Percentiles rank a stretch among this genome's conserved stretches.
Conservation (phyloP, 2,113 vertebrate genomes). For the Blennius ocellaris region DNA sequence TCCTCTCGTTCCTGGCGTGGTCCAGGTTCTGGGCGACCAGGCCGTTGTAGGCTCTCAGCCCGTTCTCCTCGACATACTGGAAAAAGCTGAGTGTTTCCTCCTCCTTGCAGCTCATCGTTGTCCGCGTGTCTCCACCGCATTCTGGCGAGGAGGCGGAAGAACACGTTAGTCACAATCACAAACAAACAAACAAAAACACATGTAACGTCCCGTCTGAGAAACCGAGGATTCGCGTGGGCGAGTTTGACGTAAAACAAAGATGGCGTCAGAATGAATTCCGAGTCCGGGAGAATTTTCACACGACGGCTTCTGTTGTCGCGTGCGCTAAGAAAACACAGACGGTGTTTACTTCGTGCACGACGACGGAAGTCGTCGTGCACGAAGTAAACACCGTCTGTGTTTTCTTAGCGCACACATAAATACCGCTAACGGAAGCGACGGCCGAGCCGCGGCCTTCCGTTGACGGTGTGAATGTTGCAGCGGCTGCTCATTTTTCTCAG, state of each 20-base stretch:
- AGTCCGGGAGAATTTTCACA: constrained; percentile 44
- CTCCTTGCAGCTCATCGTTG: constrained; percentile 94
- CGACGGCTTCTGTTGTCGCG: no score
- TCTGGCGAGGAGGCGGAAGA: constrained; percentile 79
- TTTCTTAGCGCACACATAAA: constrained; percentile 11
- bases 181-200: no score
- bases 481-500: constrained; percentile 63
- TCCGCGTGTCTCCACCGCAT: constrained; percentile 87
- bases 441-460: constrained; percentile 28
- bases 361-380: no score
- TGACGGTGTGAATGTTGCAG: constrained; percentile 31
- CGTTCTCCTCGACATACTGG: constrained; percentile 96
- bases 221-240: no score
- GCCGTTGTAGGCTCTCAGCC: constrained; percentile 93
- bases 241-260: no score
- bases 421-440: constrained; percentile 10
- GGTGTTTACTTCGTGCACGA: no score
- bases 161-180: constrained; percentile 3
- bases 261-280: no score
- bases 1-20: constrained; percentile 95
- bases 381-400: no score
- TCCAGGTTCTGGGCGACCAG: constrained; percentile 94
- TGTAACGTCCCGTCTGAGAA: no score
- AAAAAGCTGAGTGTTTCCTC: constrained; percentile 94
- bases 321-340: no score